Percentiles rank a stretch among this genome's conserved stretches.
Evolutionary conservation across 2,113 vertebrate genomes (phyloP).

Genomic region (Lucifuga dentata): DNA sequence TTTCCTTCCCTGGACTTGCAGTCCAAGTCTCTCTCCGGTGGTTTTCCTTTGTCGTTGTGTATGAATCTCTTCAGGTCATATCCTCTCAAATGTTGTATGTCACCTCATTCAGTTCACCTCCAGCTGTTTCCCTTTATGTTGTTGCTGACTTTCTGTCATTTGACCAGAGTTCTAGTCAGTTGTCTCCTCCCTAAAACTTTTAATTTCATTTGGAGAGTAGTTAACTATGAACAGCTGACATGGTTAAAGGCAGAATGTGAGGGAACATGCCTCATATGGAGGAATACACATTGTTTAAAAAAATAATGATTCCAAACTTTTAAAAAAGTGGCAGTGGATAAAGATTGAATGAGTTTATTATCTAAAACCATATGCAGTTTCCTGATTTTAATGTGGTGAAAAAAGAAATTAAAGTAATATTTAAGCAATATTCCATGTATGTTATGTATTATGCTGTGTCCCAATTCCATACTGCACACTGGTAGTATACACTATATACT

Average conservation of each 20-base stretch:
- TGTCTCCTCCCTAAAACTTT: conserved; percentile 40
- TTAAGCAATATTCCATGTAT: too few relatives aligned
- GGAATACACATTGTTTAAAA: too few relatives aligned
- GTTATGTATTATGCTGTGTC: too few relatives aligned
- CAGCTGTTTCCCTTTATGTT: background rate
- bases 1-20: background rate
- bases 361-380: too few relatives aligned
- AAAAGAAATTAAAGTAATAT: too few relatives aligned
- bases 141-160: background rate
- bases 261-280: background rate
- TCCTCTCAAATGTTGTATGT: conserved; percentile 7
- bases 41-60: too few relatives aligned
- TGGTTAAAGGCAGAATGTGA: background rate
- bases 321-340: too few relatives aligned
- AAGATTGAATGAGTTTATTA: too few relatives aligned
- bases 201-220: conserved; percentile 52
- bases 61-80: background rate
- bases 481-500: too few relatives aligned
- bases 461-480: too few relatives aligned
- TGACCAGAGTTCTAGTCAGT: background rate
- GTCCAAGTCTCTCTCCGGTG: background rate
- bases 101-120: background rate
- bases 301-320: too few relatives aligned
- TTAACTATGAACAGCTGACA: conserved; percentile 54
- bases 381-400: too few relatives aligned